Conservation (phyloP, 1,140 invertebrate species). For the Papilio polytes region DNA sequence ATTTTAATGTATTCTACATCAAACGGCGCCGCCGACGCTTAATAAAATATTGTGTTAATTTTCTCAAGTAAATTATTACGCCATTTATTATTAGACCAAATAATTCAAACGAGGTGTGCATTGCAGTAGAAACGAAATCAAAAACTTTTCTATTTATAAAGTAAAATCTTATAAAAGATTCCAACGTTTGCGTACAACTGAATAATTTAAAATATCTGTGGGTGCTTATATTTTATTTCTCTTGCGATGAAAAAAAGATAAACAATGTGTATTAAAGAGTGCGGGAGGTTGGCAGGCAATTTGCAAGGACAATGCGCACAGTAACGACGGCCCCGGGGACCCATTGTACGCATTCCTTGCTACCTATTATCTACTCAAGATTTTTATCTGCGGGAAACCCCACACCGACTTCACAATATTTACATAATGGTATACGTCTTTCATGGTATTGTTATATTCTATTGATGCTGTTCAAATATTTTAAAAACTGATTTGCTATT, state of each 20-base stretch:
- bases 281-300: slow-evolving; percentile 8
- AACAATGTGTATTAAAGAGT: neutral
- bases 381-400: neutral
- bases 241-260: neutral
- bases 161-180: neutral
- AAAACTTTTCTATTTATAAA: neutral
- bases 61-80: neutral
- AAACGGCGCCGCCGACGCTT: too few relatives aligned
- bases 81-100: neutral
- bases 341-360: slow-evolving; percentile 8
- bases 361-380: neutral
- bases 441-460: neutral
- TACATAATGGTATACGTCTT: neutral
- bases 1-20: too few relatives aligned
- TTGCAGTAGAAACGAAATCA: neutral
- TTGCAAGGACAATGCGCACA: slow-evolving; percentile 9
- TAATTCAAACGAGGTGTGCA: neutral
- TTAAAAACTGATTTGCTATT: neutral
- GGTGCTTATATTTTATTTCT: neutral
- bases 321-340: slow-evolving; percentile 1
- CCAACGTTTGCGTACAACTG: neutral
- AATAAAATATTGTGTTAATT: too few relatives aligned
- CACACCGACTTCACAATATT: neutral
- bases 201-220: neutral
- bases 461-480: neutral